Evolutionary conservation across 1,140 invertebrate genomes (phyloP), one percentile per base, ranked within the genome.

Genomic region (Caenorhabditis tropicalis): DNA sequence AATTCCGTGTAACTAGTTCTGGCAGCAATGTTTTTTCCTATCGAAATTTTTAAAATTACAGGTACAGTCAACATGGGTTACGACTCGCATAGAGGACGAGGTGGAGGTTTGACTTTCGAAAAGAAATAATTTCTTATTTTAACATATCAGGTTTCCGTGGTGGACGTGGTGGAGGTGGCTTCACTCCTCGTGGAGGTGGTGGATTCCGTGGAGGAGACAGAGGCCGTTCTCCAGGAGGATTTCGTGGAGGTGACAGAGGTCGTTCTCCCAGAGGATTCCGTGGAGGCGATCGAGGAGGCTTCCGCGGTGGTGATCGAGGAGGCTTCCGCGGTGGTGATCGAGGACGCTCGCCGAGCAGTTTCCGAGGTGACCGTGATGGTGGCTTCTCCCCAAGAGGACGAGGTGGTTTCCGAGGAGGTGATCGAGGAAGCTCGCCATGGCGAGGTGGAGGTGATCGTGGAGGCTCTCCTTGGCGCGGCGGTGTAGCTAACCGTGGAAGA

Each of bases 401-500:
- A 49, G 79, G 79, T 31, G 39, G 74, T 4, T 27, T 31, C 27
- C 21, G 80, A 21, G 80, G 51, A 19, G 48, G 27, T 46, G 82
- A 46, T 0, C 12, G 58, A 10, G 56, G 53, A 16, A 27, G 24
- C 27, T 70, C 39, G n/a, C 48, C 46, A 33, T 31, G 83, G 21
- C 74, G 74, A n/a, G 12, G 49, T 56, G 81, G 81, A 46, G 81
- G 81, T 65, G 56, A 49, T 24, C 56, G 53, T 24, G 65, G 82
- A 31, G 82, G 60, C 19, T 74, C 36, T 9, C 60, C 53, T n/a
- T 31, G 82, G 21, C 39, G 74, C 16, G 24, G 58, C 24, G 58
- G 79, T n/a, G 79, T 51, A 51, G 49, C 58, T 46, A 16, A 53
- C 27, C 70, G 82, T 46, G 82, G 82, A 27, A 10, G 65, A 36